Conservation (phyloP, 2,113 vertebrate genomes). For the Ammodytes dubius region DNA sequence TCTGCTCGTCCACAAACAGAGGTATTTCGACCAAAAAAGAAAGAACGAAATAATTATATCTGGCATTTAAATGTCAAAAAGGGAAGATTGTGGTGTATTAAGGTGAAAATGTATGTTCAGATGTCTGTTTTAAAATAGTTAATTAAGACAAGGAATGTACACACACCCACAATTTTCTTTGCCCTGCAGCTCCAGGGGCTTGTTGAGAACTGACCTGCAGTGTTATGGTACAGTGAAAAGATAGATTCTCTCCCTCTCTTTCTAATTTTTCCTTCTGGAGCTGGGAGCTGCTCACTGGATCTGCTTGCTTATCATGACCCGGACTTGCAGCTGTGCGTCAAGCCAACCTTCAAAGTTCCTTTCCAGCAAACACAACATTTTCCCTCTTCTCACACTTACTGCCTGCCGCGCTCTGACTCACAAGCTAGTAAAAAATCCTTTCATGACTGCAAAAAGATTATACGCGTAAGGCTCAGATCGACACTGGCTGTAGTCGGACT, state of each 20-base stretch:
- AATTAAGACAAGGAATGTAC: background rate
- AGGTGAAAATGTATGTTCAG: background rate
- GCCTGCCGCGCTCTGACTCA: conserved; percentile 54
- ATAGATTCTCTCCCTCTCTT: conserved; percentile 12
- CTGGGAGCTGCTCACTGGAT: conserved; percentile 53
- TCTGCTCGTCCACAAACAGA: background rate
- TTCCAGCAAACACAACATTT: conserved; percentile 63
- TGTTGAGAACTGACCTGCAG: background rate
- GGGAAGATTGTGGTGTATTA: background rate
- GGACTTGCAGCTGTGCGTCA: conserved; percentile 55
- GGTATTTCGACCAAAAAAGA: background rate
- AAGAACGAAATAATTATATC: background rate
- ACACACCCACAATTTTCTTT: conserved; percentile 5
- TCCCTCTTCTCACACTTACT: conserved; percentile 50
- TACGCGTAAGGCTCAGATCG: conserved; percentile 46
- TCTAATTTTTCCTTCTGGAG: conserved; percentile 12
- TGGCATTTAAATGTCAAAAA: background rate
- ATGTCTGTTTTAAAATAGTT: background rate
- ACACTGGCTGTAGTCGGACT: conserved; percentile 37
- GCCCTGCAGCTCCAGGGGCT: background rate
- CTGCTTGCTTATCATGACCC: conserved; percentile 65
- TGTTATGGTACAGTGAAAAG: background rate
- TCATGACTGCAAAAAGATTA: conserved; percentile 69
- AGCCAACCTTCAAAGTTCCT: conserved; percentile 54
- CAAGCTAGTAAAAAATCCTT: conserved; percentile 71